Percentiles rank a stretch among this genome's conserved stretches.
These are phyloP conservation scores for Asteroscopus sphinx DNA, from an alignment of 2,888 invertebrate species.

Conservation along the genomic window DNA sequence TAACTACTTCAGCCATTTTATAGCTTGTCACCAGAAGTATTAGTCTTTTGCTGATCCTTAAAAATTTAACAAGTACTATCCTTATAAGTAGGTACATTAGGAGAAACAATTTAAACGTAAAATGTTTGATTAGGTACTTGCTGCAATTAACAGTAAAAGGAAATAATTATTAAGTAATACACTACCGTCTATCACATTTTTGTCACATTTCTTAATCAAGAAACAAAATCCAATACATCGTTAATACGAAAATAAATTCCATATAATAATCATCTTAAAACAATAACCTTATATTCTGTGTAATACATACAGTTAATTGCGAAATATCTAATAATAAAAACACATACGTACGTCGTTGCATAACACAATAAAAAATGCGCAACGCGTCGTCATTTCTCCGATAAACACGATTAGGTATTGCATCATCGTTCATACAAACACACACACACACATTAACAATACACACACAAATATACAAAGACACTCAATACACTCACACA, in stretches of 20 bases:
- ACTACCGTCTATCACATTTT: not conserved
- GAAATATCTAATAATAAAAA: slow-evolving; percentile 46
- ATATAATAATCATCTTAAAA: slow-evolving; percentile 6
- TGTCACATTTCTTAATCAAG: not conserved
- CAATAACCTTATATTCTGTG: slow-evolving; percentile 15
- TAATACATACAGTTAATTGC: slow-evolving; percentile 36
- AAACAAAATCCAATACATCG: slow-evolving; percentile 5
- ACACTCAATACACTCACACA: slow-evolving; percentile 7
- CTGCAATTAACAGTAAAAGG: not conserved
- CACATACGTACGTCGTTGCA: slow-evolving; percentile 57
- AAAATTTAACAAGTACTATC: not conserved
- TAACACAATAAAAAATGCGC: slow-evolving; percentile 78
- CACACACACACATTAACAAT: slow-evolving; percentile 40
- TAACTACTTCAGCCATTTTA: slow-evolving; percentile 1
- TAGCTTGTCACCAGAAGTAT: not conserved
- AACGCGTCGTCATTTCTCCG: slow-evolving; percentile 79
- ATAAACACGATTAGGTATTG: slow-evolving; percentile 83
- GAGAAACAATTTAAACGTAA: not conserved
- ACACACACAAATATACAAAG: slow-evolving; percentile 21
- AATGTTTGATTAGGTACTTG: not conserved
- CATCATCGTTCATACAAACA: slow-evolving; percentile 72
- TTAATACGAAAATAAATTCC: slow-evolving; percentile 20
- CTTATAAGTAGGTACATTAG: not conserved
- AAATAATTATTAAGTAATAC: not conserved
- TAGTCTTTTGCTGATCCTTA: not conserved